Base-by-base conservation (phyloP, 2,888 invertebrate species). In the Drosophila multiciliata region DNA sequence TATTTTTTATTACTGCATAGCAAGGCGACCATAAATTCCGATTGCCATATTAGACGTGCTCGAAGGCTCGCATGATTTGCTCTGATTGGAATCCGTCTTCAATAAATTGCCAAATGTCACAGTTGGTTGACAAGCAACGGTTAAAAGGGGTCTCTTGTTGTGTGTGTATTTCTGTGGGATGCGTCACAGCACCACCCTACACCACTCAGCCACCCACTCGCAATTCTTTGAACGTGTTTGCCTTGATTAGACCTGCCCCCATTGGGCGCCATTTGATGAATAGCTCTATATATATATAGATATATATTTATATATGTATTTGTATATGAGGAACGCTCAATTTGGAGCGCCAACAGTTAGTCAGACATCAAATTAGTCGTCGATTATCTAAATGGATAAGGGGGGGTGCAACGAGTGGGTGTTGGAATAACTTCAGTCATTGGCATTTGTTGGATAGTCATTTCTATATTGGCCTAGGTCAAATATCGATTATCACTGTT, bases 21-120 rank as follows among this genome's bases (percentile, higher is more conserved):
- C 74, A 83, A 77, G 75, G 90, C 73, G 71, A 71, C 88, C 81
- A 89, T 87, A 87, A 90, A 87, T 89, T 81, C 68, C 78, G 73
- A 66, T 76, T 82, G 83, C 81, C 88, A 85, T 89, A 88, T 75
- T 78, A 71, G 71, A 68, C 45, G 59, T 36, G 53, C 52, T 35
- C 52, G 58, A 50, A 23, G 70, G 66, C 78, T 89, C 83, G 89
- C 85, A 87, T 82, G 90, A 88, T 85, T 87, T 84, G 89, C 67
- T 77, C 86, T 88, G 89, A 87, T 87, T 87, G 87, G 90, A 86
- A 87, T 76, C 73, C 89, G 82, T 81, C 89, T 80, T 76, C 90
- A 83, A 87, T 90, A 87, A 90, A 87, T 87, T 87, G 82, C 82
- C 82, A 90, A 87, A 90, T 90, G 87, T 87, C 87, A 90, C 89